Percentiles rank a stretch among this genome's conserved stretches.
These are phyloP conservation scores for Gymnopithys bicolor DNA, from an alignment of 2,797 vertebrate genomes.

Conservation along the genomic window DNA sequence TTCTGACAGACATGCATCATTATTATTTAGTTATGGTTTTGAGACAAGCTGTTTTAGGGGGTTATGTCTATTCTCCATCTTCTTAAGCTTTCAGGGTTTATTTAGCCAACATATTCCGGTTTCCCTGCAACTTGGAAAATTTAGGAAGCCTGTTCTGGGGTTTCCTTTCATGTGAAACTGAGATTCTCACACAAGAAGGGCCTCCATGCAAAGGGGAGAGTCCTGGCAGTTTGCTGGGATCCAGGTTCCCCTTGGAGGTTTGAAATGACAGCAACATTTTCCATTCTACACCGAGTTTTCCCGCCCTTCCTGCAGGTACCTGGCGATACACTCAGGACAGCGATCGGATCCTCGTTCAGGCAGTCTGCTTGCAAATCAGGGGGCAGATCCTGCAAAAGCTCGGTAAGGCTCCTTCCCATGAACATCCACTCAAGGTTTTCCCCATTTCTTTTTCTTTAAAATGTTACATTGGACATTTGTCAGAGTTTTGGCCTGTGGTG, in stretches of 20 bases:
- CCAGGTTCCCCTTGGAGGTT: neutral
- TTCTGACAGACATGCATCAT: neutral
- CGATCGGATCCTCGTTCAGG: conserved; percentile 87
- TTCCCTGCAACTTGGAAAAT: neutral
- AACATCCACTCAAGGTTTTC: neutral
- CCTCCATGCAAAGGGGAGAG: neutral
- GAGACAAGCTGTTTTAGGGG: neutral
- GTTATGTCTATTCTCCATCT: neutral
- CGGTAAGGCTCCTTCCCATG: conserved; percentile 71
- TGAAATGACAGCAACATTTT: neutral
- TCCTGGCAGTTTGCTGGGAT: neutral
- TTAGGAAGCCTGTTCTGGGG: neutral
- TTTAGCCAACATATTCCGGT: neutral
- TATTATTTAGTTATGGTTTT: neutral
- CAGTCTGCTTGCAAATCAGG: conserved; percentile 92
- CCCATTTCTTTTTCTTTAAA: neutral
- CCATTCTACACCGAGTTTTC: neutral
- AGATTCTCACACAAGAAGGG: neutral
- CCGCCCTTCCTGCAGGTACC: conserved; percentile 77
- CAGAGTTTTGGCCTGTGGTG: neutral
- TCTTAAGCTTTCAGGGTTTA: neutral
- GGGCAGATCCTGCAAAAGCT: conserved; percentile 94
- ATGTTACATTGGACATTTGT: accelerated
- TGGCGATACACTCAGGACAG: conserved; percentile 88
- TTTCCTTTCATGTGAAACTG: neutral